phyloP scores from a whole-genome alignment of 2,888 invertebrate species.

The Calameuta pallipes region DNA sequence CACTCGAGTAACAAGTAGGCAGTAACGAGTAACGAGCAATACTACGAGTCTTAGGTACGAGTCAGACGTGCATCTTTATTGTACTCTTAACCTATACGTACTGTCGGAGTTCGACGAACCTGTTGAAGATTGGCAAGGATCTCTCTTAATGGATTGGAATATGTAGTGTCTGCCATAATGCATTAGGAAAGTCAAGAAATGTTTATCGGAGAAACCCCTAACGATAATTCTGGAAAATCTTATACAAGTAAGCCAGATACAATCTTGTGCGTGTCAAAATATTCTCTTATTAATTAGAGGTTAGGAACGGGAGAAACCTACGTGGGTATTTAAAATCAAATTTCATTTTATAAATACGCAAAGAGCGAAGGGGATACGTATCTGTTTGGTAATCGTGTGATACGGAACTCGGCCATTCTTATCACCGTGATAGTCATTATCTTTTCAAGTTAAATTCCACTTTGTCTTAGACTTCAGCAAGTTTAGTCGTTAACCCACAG shows the following conservation, averaged over 20 bases:
- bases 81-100: slow-evolving; percentile 41
- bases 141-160: neutral
- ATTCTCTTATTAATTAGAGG: neutral
- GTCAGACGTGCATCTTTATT: slow-evolving; percentile 48
- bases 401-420: neutral
- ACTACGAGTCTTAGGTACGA: slow-evolving; percentile 43
- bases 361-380: neutral
- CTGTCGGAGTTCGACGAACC: slow-evolving; percentile 43
- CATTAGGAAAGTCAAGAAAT: neutral
- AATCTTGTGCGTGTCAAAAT: neutral
- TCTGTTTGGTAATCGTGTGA: neutral
- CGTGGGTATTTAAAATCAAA: neutral
- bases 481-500: neutral
- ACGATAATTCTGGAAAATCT: neutral
- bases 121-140: slow-evolving; percentile 6
- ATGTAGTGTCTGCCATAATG: neutral
- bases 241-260: neutral
- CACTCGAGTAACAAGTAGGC: slow-evolving; percentile 2
- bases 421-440: neutral
- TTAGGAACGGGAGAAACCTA: neutral
- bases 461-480: neutral
- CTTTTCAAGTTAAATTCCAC: neutral
- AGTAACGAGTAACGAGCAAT: slow-evolving; percentile 30
- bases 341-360: neutral
- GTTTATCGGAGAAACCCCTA: neutral